Evolutionary conservation across 2,888 invertebrate species (phyloP).

Genomic region (Oxycera nigricornis): DNA sequence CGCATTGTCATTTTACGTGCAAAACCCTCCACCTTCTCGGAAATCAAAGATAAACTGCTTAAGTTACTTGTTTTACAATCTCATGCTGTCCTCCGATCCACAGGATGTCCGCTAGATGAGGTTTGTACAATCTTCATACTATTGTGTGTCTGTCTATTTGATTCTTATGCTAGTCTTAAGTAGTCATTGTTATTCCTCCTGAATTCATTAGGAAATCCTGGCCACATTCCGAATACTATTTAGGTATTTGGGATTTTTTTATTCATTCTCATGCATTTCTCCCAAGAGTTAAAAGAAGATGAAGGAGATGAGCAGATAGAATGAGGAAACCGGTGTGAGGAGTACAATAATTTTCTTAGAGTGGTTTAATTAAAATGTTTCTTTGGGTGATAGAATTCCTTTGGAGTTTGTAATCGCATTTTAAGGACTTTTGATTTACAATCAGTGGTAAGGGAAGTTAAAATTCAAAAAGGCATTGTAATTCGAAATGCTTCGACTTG

Average conservation of each 20-base stretch:
- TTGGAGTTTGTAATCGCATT: constrained; percentile 33
- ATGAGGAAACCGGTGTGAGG: background rate
- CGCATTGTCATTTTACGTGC: constrained; percentile 84
- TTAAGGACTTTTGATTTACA: constrained; percentile 39
- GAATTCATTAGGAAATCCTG: constrained; percentile 28
- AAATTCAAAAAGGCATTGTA: background rate
- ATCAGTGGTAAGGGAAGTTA: background rate
- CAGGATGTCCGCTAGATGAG: constrained; percentile 95
- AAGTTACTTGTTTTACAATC: constrained; percentile 88
- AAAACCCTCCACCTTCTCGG: constrained; percentile 76
- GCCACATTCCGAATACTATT: constrained; percentile 1
- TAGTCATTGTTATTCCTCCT: constrained; percentile 5
- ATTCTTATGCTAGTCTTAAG: constrained; percentile 8
- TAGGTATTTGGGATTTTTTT: constrained; percentile 17
- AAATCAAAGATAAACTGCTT: constrained; percentile 92
- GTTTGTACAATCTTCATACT: constrained; percentile 67
- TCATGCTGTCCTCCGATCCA: constrained; percentile 82
- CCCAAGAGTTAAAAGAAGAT: background rate
- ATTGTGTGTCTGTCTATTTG: background rate
- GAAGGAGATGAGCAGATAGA: background rate
- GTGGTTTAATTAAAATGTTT: constrained; percentile 39
- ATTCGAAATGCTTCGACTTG: background rate
- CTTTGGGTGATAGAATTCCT: constrained; percentile 25
- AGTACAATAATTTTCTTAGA: constrained; percentile 11
- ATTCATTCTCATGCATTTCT: constrained; percentile 12